Percentiles rank a stretch among this genome's conserved stretches.
Conservation (phyloP, 2,113 vertebrate genomes). For the Mobula hypostoma region DNA sequence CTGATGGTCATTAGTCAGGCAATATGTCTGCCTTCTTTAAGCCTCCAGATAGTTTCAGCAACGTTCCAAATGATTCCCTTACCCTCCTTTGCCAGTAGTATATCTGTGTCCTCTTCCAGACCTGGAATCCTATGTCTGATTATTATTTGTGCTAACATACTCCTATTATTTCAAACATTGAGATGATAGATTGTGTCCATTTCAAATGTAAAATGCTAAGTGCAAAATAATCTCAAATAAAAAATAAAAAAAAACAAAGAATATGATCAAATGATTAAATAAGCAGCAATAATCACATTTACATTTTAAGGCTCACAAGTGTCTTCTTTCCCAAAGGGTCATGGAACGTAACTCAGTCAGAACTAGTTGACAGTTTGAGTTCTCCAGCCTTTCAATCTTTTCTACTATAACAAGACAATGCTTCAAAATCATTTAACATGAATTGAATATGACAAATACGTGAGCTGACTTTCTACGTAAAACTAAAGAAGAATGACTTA, state of each 20-base stretch:
- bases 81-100: not conserved
- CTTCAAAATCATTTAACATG: not conserved
- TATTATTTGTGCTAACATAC: not conserved
- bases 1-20: too few relatives aligned
- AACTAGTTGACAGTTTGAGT: not conserved
- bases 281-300: not conserved
- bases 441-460: not conserved
- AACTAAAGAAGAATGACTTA: not conserved
- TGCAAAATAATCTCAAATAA: not conserved
- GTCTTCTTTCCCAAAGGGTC: not conserved
- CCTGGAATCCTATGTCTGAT: too few relatives aligned
- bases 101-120: not conserved
- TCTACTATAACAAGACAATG: not conserved
- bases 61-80: not conserved
- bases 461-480: not conserved
- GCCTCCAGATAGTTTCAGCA: not conserved
- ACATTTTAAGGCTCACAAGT: not conserved
- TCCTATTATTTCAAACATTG: not conserved
- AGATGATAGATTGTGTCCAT: not conserved
- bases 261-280: not conserved
- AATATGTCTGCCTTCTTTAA: not conserved
- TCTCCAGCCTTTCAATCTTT: not conserved
- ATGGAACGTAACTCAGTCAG: not conserved
- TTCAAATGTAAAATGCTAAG: not conserved
- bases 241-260: not conserved